Evolutionary conservation across 1,140 invertebrate genomes (phyloP), one percentile per base, ranked within the genome.

Genomic region (Trissolcus basalis): DNA sequence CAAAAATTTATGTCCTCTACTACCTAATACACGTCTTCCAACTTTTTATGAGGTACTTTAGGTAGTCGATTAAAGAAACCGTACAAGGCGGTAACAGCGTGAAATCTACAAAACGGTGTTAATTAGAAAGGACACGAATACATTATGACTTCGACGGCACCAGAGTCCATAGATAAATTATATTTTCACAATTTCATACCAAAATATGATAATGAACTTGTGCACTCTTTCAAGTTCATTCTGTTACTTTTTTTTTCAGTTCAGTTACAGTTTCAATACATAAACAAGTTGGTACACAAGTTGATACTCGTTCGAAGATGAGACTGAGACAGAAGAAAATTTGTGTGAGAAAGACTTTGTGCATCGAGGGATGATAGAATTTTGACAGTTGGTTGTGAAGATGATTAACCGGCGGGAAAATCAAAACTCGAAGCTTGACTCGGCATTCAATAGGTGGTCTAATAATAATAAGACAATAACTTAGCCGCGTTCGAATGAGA

Each of bases 401-500:
- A 27, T 27, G 19, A 27, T 27, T 6, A 35, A 47, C 67, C 73
- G 43, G 58, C 70, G 41, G 49, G 65, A 35, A 72, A 76, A 76
- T 64, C 51, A 44, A 49, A 32, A 54, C 47, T 43, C 32, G 50
- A 33, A 64, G 51, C 50, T 61, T 44, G 50, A 39, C 61, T 67
- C 15, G 65, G 69, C 32, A 49, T 84, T 53, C 80, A 72, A 82
- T 86, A 85, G 86, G 86, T 87, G 86, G 85, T 88, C 86, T 81
- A 86, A 86, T 86, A 86, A 27, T 27, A 27, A 87, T 86, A 87
- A 83, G 81, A 85, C 81, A 85, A 83, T 83, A 83, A 85, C 80
- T 83, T 82, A 79, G 80, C 77, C 74, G 76, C 78, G 69, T 67
- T 80, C 63, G 77, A 70, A 75, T 61, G 64, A 72, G 71, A 74